These are phyloP conservation scores for Pteromalus puparum DNA, from an alignment of 1,140 invertebrate genomes.

Conservation along the genomic window DNA sequence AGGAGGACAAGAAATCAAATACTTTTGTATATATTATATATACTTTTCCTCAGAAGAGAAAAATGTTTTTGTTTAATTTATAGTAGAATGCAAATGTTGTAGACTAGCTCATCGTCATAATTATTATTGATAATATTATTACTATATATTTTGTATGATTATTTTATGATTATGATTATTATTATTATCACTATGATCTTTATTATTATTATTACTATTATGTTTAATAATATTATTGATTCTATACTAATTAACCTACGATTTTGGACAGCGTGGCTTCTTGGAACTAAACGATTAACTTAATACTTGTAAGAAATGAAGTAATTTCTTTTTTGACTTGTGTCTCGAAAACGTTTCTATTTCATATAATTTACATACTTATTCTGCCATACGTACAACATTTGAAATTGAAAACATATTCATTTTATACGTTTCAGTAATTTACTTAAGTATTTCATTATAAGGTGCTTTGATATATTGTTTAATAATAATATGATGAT, in stretches of 20 bases:
- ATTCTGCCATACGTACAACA: background rate
- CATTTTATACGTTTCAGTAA: background rate
- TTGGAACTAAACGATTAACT: background rate
- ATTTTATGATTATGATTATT: conserved; percentile 57
- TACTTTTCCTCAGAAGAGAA: conserved; percentile 59
- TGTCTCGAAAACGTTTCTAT: background rate
- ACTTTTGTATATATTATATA: conserved; percentile 68
- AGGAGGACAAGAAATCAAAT: conserved; percentile 60
- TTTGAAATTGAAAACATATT: background rate
- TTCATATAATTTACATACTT: background rate
- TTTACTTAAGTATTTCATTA: background rate
- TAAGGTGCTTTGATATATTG: background rate
- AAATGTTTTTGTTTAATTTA: conserved; percentile 70
- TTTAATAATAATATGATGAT: too few species aligned
- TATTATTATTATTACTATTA: conserved; percentile 54
- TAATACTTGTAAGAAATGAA: background rate
- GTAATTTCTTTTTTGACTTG: background rate
- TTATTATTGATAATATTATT: conserved; percentile 62
- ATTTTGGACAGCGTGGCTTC: background rate
- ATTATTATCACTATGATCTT: conserved; percentile 57
- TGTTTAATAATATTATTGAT: conserved; percentile 52
- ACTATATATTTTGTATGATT: conserved; percentile 52
- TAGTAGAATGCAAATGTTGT: conserved; percentile 66
- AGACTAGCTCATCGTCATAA: conserved; percentile 65
- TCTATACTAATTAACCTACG: conserved; percentile 39